phyloP scores from a whole-genome alignment of 2,113 vertebrate genomes.

The Formicarius rufipectus region DNA sequence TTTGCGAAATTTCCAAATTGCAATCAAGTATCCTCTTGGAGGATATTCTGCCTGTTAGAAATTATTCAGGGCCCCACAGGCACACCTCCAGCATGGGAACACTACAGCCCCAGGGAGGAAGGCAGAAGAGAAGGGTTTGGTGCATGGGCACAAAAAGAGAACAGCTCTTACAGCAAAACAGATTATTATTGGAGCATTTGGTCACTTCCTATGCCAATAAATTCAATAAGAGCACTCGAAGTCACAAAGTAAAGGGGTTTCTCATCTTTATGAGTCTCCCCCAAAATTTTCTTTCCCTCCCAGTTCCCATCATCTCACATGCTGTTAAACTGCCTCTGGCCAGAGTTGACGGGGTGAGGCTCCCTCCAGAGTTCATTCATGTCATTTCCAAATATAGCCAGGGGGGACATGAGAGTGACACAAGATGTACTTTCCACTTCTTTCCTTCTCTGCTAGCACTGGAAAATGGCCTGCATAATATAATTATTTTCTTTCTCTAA shows the following conservation, averaged over 20 bases:
- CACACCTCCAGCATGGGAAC: accelerated
- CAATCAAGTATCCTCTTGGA: neutral
- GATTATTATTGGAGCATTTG: accelerated
- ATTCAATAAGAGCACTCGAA: neutral
- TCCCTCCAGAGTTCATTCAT: neutral
- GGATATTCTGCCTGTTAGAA: neutral
- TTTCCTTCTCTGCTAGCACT: neutral
- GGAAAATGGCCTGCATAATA: neutral
- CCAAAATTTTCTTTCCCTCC: neutral
- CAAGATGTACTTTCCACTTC: neutral
- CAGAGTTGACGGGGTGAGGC: neutral
- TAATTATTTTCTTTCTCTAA: neutral
- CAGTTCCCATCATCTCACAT: neutral
- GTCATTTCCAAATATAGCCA: neutral
- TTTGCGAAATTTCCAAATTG: neutral
- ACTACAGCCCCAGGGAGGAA: neutral
- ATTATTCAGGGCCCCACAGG: accelerated
- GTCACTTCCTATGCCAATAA: neutral
- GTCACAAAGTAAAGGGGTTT: neutral
- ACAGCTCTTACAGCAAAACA: neutral
- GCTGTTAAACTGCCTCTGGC: neutral
- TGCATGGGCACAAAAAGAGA: neutral
- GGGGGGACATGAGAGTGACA: neutral
- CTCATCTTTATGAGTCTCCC: neutral
- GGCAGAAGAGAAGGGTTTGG: neutral